phyloP scores from a whole-genome alignment of 2,888 invertebrate genomes.

The Loripinus fragilis region DNA sequence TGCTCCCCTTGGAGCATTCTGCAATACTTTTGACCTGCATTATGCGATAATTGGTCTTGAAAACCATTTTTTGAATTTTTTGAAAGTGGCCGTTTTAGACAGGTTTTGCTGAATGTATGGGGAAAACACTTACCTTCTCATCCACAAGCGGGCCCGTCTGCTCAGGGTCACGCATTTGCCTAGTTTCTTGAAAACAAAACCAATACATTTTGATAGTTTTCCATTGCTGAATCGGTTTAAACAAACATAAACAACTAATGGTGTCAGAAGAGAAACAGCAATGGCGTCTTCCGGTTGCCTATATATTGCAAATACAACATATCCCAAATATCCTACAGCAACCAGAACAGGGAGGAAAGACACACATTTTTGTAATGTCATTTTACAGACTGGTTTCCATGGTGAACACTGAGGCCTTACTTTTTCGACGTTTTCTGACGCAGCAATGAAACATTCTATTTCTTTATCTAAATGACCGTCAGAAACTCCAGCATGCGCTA shows the following conservation, averaged over 20 bases:
- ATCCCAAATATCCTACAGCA: not conserved
- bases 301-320: not conserved
- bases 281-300: not conserved
- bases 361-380: not conserved
- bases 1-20: no score
- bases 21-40: no score
- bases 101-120: no score
- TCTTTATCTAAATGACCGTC: slow-evolving; percentile 2
- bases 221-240: not conserved
- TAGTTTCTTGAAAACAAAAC: not conserved
- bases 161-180: not conserved
- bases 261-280: not conserved
- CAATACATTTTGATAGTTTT: not conserved
- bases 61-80: no score
- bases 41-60: no score
- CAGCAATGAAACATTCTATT: slow-evolving; percentile 5
- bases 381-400: not conserved
- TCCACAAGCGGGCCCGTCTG: not conserved
- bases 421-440: not conserved
- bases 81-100: no score
- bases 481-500: no score
- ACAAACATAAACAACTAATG: not conserved
- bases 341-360: not conserved
- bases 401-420: not conserved
- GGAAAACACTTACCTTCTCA: not conserved